phyloP scores from a whole-genome alignment of 2,797 vertebrate genomes.

The Amazonetta brasiliensis region DNA sequence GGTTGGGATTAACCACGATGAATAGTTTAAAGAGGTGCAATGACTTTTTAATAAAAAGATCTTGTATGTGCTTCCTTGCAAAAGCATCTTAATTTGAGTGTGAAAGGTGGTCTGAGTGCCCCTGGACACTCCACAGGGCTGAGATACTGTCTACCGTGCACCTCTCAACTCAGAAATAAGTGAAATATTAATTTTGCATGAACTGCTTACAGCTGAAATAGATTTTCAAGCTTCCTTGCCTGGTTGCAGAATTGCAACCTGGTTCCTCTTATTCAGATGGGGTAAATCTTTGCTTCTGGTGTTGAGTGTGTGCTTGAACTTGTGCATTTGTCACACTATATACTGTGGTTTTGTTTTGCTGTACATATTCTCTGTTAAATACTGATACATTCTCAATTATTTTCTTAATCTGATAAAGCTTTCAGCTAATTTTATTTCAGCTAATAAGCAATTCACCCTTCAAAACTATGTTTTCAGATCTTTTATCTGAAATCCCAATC shows the following conservation, averaged over 20 bases:
- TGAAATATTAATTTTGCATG: not conserved
- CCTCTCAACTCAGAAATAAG: not conserved
- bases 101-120: not conserved
- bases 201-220: slow-evolving; percentile 20
- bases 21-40: not conserved
- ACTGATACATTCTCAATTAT: slow-evolving; percentile 78
- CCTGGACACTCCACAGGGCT: not conserved
- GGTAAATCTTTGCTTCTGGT: not conserved
- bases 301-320: slow-evolving; percentile 46
- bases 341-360: slow-evolving; percentile 58
- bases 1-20: not conserved
- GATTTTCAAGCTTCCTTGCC: not conserved
- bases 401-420: slow-evolving; percentile 79
- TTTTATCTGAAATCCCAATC: slow-evolving; percentile 65
- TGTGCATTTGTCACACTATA: slow-evolving; percentile 63
- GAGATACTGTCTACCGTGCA: not conserved
- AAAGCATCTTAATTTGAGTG: not conserved
- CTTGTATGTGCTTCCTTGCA: not conserved
- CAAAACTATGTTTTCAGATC: slow-evolving; percentile 48
- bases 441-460: slow-evolving; percentile 63
- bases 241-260: not conserved
- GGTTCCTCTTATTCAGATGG: not conserved
- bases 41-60: not conserved
- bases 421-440: slow-evolving; percentile 77
- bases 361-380: slow-evolving; percentile 62